Conservation (phyloP, 2,888 invertebrate species). For the Nephrotoma guestfalica region DNA sequence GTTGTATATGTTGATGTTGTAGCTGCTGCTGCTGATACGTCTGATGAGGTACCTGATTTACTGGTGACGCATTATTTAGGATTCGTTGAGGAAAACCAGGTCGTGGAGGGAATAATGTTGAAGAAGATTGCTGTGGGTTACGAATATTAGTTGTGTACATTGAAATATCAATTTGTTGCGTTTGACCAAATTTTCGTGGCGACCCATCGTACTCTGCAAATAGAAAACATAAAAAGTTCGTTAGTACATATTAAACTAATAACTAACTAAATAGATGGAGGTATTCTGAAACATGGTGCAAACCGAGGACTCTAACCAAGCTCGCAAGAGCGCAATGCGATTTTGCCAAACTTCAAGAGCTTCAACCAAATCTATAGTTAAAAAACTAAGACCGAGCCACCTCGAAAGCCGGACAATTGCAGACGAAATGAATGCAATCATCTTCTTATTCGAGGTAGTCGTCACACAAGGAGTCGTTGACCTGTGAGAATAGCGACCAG, state of each 20-base stretch:
- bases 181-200: constrained; percentile 67
- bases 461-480: too few relatives aligned
- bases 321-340: too few relatives aligned
- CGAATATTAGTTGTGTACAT: constrained; percentile 23
- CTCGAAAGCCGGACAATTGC: too few relatives aligned
- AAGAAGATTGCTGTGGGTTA: constrained; percentile 28
- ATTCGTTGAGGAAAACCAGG: constrained; percentile 73
- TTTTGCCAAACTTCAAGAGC: too few relatives aligned
- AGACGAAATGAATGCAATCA: too few relatives aligned
- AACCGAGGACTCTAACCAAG: too few relatives aligned
- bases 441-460: too few relatives aligned
- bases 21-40: constrained; percentile 12
- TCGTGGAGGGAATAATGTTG: constrained; percentile 55
- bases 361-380: too few relatives aligned
- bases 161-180: constrained; percentile 21
- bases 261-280: not conserved
- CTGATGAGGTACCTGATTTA: not conserved
- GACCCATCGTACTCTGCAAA: constrained; percentile 72
- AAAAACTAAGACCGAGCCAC: too few relatives aligned
- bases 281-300: too few relatives aligned
- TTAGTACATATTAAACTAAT: not conserved
- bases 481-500: too few relatives aligned
- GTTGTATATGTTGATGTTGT: constrained; percentile 9
- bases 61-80: not conserved
- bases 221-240: not conserved